A percentile compares a stretch with the other conserved stretches of the same genome.
phyloP scores from a whole-genome alignment of 2,113 vertebrate genomes.

The Rhinoderma darwinii region DNA sequence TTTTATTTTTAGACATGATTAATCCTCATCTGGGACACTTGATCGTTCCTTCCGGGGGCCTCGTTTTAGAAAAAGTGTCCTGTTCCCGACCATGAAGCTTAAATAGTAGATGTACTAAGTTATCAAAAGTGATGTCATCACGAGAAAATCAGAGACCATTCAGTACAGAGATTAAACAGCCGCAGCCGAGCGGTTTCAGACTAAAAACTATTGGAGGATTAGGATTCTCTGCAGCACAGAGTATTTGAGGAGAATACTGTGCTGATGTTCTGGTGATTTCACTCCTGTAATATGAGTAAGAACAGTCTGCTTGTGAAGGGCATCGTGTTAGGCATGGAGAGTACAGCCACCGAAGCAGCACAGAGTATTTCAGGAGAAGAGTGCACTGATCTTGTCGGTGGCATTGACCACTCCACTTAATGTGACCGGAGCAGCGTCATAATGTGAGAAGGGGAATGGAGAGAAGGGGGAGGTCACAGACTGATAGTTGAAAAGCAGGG shows the following conservation, averaged over 20 bases:
- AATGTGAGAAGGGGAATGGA: no score
- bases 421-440: no score
- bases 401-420: no score
- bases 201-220: no score
- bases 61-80: neutral
- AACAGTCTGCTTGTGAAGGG: no score
- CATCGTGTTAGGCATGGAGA: no score
- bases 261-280: no score
- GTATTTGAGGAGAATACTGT: neutral
- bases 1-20: slow-evolving; percentile 53
- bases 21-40: slow-evolving; percentile 37
- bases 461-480: no score
- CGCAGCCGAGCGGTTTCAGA: neutral
- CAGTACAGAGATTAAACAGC: neutral
- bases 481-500: no score
- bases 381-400: no score
- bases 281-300: no score
- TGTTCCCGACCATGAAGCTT: neutral
- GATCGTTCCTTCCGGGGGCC: neutral
- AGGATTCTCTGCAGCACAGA: neutral
- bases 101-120: neutral
- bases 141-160: neutral
- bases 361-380: neutral
- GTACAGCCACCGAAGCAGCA: neutral
- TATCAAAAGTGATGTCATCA: neutral